Conservation (phyloP, 2,888 invertebrate species). For the Bugula neritina region DNA sequence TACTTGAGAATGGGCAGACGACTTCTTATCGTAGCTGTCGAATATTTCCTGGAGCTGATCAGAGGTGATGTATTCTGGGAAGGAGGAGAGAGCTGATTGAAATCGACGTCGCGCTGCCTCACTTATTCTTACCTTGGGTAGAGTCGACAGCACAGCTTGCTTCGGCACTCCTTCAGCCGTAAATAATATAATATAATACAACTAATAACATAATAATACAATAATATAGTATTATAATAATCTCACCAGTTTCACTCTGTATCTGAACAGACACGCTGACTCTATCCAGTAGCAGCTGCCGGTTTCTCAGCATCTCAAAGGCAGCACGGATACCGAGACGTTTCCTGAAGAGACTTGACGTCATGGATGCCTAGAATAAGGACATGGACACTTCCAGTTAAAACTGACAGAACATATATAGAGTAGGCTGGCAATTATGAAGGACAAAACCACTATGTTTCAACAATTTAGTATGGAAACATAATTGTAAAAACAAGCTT, state of each 20-base stretch:
- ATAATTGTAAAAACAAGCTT: no score
- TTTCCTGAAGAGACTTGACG: constrained; percentile 44
- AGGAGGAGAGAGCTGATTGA: neutral
- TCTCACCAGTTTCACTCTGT: neutral
- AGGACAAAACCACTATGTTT: no score
- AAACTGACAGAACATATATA: no score
- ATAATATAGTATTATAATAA: neutral
- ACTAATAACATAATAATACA: neutral
- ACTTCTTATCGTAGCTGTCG: neutral
- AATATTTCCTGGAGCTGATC: constrained; percentile 3
- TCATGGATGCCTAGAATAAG: constrained; percentile 47
- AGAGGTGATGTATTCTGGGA: neutral
- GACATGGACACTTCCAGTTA: no score
- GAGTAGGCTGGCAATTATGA: no score
- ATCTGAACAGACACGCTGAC: constrained; percentile 2
- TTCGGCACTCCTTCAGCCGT: neutral
- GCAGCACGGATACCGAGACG: constrained; percentile 47
- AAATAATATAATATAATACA: neutral
- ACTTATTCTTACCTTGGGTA: constrained; percentile 2
- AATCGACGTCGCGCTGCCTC: neutral
- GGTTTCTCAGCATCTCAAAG: constrained; percentile 41
- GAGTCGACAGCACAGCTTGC: neutral
- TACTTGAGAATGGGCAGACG: neutral
- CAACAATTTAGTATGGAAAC: no score
- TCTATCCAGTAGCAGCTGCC: neutral